phyloP scores from a whole-genome alignment of 2,797 vertebrate species.

The Thamnophis elegans region DNA sequence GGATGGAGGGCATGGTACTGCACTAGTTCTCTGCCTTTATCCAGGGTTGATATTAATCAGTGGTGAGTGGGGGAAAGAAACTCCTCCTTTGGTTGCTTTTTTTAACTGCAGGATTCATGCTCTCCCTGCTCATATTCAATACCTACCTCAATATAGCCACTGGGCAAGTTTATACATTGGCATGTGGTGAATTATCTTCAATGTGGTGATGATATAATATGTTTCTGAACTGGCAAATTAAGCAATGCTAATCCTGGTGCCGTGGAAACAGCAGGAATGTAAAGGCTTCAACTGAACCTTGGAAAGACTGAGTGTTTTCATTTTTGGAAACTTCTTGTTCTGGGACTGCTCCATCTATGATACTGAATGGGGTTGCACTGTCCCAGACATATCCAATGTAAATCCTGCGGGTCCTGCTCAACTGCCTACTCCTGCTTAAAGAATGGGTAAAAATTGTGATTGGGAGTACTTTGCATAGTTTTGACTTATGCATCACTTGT shows the following conservation, averaged over 20 bases:
- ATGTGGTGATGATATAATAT: not conserved
- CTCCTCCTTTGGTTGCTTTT: no score
- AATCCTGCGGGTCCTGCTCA: not conserved
- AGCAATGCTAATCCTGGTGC: not conserved
- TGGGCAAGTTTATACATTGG: not conserved
- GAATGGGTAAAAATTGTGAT: not conserved
- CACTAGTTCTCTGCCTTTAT: no score
- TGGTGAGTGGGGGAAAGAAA: no score
- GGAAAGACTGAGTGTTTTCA: not conserved
- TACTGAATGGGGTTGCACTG: not conserved
- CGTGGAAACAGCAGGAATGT: not conserved
- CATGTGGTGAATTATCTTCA: not conserved
- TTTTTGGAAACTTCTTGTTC: not conserved
- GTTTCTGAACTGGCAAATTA: not conserved
- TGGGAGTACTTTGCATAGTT: not conserved
- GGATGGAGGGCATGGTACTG: no score
- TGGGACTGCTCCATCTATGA: not conserved
- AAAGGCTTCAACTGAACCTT: not conserved
- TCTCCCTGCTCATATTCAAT: not conserved
- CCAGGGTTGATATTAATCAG: no score
- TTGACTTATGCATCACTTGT: not conserved
- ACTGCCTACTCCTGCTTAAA: not conserved
- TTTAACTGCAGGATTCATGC: no score
- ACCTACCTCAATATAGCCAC: not conserved
- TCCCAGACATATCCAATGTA: not conserved